Evolutionary conservation across 1,140 invertebrate genomes (phyloP), one percentile per base, ranked within the genome.

Genomic region (Drosophila tsacasi): DNA sequence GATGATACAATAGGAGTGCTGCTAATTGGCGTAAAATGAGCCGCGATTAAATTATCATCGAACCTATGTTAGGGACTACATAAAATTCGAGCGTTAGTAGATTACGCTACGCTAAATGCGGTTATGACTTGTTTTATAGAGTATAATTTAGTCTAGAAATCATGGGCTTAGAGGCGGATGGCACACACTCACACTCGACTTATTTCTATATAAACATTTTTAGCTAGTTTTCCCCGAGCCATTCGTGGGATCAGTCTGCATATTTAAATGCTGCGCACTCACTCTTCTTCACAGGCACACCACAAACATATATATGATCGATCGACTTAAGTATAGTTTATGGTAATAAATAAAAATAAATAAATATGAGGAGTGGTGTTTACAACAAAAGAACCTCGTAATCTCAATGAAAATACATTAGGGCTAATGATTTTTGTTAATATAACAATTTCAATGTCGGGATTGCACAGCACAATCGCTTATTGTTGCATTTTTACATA

Each of bases 391-490:
- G 49, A 87, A 66, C 66, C 60, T 81, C 52, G 40, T 46, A 39
- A 40, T 68, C 55, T 77, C 46, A 25, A 49, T 64, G 75, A 49
- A 47, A 87, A 71, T 86, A 84, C 82, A 84, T 81, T 73, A 81
- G 73, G 44, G 55, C 63, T 84, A 65, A 73, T 52, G 82, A 64
- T 65, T 69, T 66, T 87, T 72, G 81, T 91, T 85, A 89, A 78
- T 83, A 82, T 81, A 89, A 91, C 83, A 91, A 84, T 90, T 80
- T 91, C 60, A 75, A 77, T 83, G 55, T 62, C 15, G 32, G 2
- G 60, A 67, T 69, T 72, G 68, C 68, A 69, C 68, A 68, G 68
- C 75, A 54, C 58, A 81, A 67, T 71, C 42, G 37, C 61, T 77
- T 61, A 47, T 62, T 58, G 59, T 59, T 44, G 17, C 32, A 59